Percentiles rank a stretch among this genome's conserved stretches.
phyloP scores from a whole-genome alignment of 2,797 vertebrate species.

The Limnodromus scolopaceus region DNA sequence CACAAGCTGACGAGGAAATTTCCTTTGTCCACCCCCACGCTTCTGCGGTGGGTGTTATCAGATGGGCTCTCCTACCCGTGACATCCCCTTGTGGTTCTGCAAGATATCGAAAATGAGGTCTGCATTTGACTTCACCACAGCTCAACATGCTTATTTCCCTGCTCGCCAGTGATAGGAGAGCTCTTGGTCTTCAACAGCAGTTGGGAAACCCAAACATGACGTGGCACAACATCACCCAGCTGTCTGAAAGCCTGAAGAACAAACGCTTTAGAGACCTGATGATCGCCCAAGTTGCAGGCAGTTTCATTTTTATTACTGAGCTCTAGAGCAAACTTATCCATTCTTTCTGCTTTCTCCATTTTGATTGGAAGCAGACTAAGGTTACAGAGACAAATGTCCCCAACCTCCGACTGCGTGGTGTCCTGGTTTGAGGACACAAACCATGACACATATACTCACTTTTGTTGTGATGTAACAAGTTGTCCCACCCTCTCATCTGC shows the following conservation, averaged over 20 bases:
- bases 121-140: neutral
- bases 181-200: neutral
- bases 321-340: neutral
- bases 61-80: neutral
- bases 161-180: neutral
- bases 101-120: neutral
- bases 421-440: neutral
- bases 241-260: neutral
- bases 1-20: slow-evolving; percentile 36
- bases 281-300: neutral
- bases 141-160: neutral
- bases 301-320: neutral
- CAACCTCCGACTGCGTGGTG: neutral
- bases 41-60: slow-evolving; percentile 28
- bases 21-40: neutral
- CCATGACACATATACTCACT: neutral
- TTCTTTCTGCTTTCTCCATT: neutral
- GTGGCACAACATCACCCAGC: neutral
- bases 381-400: neutral
- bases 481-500: neutral
- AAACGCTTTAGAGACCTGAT: neutral
- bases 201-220: neutral
- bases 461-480: neutral
- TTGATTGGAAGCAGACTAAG: neutral
- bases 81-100: neutral